Conservation (phyloP, 1,140 invertebrate genomes). For the Pachypeltis micranthus region DNA sequence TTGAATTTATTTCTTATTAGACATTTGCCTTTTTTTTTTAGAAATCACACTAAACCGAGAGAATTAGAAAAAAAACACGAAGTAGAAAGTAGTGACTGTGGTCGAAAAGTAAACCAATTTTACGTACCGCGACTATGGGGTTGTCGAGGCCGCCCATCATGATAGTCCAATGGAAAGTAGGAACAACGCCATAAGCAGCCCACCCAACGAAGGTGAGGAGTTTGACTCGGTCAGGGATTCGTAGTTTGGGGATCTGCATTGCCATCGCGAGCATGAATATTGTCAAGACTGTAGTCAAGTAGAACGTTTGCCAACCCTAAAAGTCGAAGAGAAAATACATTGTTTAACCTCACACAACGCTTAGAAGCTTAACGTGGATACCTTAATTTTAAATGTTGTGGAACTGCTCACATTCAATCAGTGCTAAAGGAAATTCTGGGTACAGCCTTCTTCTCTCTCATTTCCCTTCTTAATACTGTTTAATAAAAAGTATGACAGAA, state of each 20-base stretch:
- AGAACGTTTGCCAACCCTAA: constrained; percentile 69
- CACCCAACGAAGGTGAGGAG: constrained; percentile 72
- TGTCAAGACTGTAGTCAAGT: constrained; percentile 62
- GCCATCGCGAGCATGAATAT: constrained; percentile 69
- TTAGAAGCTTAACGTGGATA: too few relatives aligned
- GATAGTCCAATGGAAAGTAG: constrained; percentile 80
- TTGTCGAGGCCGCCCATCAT: constrained; percentile 77
- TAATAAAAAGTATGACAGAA: too few relatives aligned
- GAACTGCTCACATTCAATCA: constrained; percentile 5
- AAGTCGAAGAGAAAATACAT: constrained; percentile 32
- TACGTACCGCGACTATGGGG: constrained; percentile 61
- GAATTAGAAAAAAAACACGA: too few relatives aligned
- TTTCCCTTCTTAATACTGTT: too few relatives aligned
- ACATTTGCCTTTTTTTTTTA: too few relatives aligned
- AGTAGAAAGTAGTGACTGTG: too few relatives aligned
- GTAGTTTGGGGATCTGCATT: constrained; percentile 62
- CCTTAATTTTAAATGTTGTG: background rate
- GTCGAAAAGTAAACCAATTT: background rate
- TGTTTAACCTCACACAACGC: background rate
- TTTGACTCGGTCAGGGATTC: constrained; percentile 56
- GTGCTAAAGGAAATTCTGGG: too few relatives aligned
- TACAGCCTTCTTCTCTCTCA: too few relatives aligned
- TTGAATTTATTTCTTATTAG: too few relatives aligned
- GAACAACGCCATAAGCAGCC: constrained; percentile 80
- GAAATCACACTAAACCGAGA: too few relatives aligned